Conservation (phyloP, 2,113 vertebrate species). For the Ibidorhyncha struthersii region DNA sequence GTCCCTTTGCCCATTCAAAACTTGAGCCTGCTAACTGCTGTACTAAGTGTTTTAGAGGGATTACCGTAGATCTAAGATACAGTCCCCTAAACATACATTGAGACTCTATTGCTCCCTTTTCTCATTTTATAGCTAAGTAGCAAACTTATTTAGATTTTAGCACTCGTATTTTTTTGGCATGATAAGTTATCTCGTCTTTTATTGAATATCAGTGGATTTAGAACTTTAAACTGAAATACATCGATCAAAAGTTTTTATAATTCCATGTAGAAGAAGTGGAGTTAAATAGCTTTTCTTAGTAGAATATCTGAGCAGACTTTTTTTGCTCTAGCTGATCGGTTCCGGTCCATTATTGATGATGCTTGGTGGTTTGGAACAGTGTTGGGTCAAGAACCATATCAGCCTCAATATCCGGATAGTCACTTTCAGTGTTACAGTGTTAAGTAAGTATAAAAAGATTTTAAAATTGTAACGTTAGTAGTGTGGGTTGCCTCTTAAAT, state of each 20-base stretch:
- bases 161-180: neutral
- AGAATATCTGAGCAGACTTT: neutral
- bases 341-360: constrained; percentile 97
- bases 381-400: constrained; percentile 92
- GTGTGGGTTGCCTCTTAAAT: neutral
- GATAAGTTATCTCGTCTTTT: neutral
- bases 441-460: constrained; percentile 79
- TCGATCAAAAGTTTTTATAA: neutral
- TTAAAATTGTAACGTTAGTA: neutral
- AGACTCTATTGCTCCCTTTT: neutral
- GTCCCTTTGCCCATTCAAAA: neutral
- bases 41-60: neutral
- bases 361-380: constrained; percentile 99
- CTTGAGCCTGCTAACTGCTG: neutral
- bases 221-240: neutral
- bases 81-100: neutral
- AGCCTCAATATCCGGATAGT: constrained; percentile 92
- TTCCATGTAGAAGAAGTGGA: neutral
- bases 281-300: neutral
- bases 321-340: constrained; percentile 83
- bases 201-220: neutral
- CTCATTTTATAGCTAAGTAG: neutral
- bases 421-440: constrained; percentile 97
- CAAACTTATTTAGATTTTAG: neutral
- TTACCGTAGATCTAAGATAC: neutral